Evolutionary conservation across 2,888 invertebrate species (phyloP), one percentile per base, ranked within the genome.

Genomic region (Ectropis crepuscularia): DNA sequence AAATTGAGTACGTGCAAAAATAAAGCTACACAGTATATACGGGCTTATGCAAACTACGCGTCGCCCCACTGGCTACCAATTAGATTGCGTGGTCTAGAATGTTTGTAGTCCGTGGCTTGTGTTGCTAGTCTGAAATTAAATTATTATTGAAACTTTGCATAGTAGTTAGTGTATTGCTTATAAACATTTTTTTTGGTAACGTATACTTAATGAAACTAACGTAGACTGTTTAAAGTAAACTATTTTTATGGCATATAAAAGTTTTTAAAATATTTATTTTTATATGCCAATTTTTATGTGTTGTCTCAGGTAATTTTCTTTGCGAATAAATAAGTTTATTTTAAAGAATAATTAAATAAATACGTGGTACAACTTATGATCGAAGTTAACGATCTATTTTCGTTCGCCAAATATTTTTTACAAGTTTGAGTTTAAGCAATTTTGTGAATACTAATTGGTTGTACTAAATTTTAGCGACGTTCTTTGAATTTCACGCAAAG

Each of bases 1-100:
- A 92, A 92, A 92, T 92, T 90, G 92, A 90, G 90, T 89, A 92
- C 91, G 90, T 91, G 91, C 89, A 90, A 91, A 91, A 92, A 91
- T 91, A 92, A 90, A 89, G 87, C 80, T 65, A 45, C 74, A 76
- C 76, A 70, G 74, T 51, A 11, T 74, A 69, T 71, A 68, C 74
- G 76, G 73, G 81, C 85, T 90, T 89, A 88, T 87, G 84, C 88
- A 88, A 90, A 89, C 84, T 77, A 74, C 67, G 77, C 67, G 70
- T 71, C 76, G 77, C 79, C 67, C 71, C 75, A 70, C 71, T 82
- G 83, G 84, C 81, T 84, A 82, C 83, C 86, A 87, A 89, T 89
- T 89, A 88, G 80, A 82, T 84, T 76, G 76, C 73, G 72, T 70
- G 71, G 73, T 64, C 60, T 64, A 61, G 67, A 42, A 64, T 67